A percentile compares a stretch with the other conserved stretches of the same genome.
Evolutionary conservation across 2,113 vertebrate species (phyloP).

Genomic region (Electrona antarctica): DNA sequence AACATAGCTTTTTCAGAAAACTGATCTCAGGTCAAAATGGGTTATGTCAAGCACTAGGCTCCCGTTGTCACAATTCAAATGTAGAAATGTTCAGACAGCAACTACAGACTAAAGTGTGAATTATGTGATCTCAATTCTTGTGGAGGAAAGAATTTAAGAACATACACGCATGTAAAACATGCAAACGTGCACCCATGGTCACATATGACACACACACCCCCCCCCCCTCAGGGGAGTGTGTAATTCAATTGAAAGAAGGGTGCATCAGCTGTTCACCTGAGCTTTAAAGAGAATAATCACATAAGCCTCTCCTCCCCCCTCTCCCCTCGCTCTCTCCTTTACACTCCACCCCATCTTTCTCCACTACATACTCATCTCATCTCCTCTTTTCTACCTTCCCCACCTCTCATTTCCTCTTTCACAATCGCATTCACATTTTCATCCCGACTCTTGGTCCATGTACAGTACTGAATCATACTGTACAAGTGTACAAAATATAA

Average conservation of each 20-base stretch:
- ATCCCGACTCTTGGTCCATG: no score
- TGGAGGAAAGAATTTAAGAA: neutral
- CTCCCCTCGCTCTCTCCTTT: slow-evolving; percentile 7
- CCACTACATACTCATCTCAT: neutral
- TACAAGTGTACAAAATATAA: no score
- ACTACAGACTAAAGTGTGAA: no score
- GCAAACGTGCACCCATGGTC: neutral
- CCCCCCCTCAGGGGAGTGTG: slow-evolving; percentile 23
- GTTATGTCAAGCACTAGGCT: no score
- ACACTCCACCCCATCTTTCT: slow-evolving; percentile 1
- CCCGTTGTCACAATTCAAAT: no score
- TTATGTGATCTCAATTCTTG: no score
- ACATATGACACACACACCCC: slow-evolving; percentile 8
- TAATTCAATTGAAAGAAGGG: slow-evolving; percentile 64
- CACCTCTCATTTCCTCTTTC: neutral
- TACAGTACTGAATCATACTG: no score
- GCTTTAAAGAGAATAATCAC: slow-evolving; percentile 63
- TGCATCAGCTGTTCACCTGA: slow-evolving; percentile 72
- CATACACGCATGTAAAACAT: neutral
- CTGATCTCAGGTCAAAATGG: no score
- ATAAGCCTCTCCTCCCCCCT: slow-evolving; percentile 47
- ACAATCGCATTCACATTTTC: no score
- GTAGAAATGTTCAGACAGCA: no score
- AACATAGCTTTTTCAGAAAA: no score
- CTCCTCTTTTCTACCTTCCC: neutral